Evolutionary conservation across 2,113 vertebrate genomes (phyloP), one percentile per base, ranked within the genome.

Genomic region (Leucosticte australis): DNA sequence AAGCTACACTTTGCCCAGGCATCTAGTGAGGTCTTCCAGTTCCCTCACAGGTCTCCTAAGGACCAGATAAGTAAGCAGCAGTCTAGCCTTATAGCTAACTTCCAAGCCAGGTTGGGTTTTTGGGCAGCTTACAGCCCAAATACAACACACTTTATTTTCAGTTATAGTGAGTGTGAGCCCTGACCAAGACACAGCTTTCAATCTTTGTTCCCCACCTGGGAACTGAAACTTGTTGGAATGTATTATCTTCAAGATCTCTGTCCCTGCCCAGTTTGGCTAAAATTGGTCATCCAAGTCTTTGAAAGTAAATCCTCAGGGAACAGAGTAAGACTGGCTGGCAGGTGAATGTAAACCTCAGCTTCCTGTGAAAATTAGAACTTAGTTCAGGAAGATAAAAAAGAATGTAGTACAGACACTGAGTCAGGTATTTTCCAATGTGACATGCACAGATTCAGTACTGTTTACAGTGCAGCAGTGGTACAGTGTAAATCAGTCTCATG

Each of bases 401-500:
- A 87, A 77, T 17, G 7, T 22, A 26, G 7, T 28, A 27, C 11
- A 47, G 62, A 18, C 55, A 41, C 17, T 3, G 12, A 55, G 26
- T 63, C 42, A 19, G 1, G 1, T 52, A 16, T 55, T 82, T 37
- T n/a, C 55, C 46, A 37, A 2, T 9, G 22, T 37, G 50, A 55
- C 1, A 0, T 56, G 17, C 37, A 6, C 0, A 1, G 57, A 33
- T 17, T 62, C 42, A 8, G 47, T 80, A 24, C 22, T 33, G 21
- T 57, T 35, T 8, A 26, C 26, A 49, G 21, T 37, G 57, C 31
- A 53, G n/a, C 33, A 23, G 27, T 59, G 33, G 20, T 47, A 39
- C 16, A 13, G 27, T 15, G 13, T 83, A 44, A 62, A 49, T 57
- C n/a, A 35, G n/a, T 62, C 21, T 63, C 28, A 5, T 1, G 1